A percentile compares a stretch with the other conserved stretches of the same genome.
Conservation (phyloP, 2,113 vertebrate genomes). For the Hypanus sabinus region DNA sequence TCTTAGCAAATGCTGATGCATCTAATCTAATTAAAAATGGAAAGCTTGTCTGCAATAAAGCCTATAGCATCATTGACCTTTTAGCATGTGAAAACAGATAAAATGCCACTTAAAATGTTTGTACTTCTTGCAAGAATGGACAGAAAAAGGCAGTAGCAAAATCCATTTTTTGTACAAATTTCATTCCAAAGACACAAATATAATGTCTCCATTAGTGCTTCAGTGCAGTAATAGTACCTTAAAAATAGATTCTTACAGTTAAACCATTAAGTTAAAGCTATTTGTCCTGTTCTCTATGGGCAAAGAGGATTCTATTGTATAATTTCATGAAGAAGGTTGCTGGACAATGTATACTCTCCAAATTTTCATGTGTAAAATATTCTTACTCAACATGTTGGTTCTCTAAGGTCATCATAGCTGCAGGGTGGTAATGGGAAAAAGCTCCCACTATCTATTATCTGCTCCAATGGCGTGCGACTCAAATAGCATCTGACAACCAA, state of each 20-base stretch:
- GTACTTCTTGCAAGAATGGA: background rate
- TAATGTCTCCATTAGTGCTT: background rate
- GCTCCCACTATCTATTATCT: too few relatives aligned
- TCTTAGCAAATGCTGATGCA: background rate
- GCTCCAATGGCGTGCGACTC: too few relatives aligned
- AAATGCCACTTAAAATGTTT: background rate
- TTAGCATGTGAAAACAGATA: background rate
- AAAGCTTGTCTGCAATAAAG: background rate
- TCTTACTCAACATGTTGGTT: background rate
- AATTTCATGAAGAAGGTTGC: background rate
- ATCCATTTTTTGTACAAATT: background rate
- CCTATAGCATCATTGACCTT: background rate
- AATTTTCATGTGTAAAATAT: background rate
- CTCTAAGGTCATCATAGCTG: too few relatives aligned
- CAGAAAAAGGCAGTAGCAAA: background rate
- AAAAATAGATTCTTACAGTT: background rate
- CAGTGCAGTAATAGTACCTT: background rate
- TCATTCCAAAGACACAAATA: background rate
- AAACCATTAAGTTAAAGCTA: background rate
- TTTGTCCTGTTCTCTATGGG: background rate
- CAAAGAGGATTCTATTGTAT: background rate
- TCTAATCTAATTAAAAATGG: background rate
- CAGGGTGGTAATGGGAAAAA: too few relatives aligned
- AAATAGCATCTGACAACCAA: too few relatives aligned
- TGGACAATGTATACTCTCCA: background rate